Percentiles rank a stretch among this genome's conserved stretches.
phyloP scores from a whole-genome alignment of 2,113 vertebrate species.

The Hippocampus mohnikei region DNA sequence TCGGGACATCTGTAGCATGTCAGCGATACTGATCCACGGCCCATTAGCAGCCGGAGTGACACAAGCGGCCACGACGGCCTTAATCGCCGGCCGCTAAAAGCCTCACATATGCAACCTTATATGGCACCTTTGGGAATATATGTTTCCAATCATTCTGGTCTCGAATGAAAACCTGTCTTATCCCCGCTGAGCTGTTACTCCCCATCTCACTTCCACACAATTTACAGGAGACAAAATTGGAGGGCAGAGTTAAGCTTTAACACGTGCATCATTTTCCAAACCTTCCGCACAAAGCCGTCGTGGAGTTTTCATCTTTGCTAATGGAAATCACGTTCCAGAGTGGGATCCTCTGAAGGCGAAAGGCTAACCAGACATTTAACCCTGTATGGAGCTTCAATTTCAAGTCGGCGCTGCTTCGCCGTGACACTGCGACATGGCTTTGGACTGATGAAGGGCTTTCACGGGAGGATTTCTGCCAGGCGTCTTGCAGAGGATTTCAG shows the following conservation, averaged over 20 bases:
- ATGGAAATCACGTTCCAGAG: constrained; percentile 62
- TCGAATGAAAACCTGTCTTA: constrained; percentile 53
- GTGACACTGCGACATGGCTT: constrained; percentile 51
- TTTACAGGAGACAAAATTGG: constrained; percentile 53
- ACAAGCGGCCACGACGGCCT: constrained; percentile 15
- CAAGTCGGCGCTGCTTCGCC: constrained; percentile 48
- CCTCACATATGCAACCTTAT: constrained; percentile 52
- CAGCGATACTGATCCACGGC: constrained; percentile 48
- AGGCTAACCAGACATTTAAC: constrained; percentile 65
- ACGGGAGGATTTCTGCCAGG: constrained; percentile 15
- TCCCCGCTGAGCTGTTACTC: constrained; percentile 24
- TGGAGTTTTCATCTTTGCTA: constrained; percentile 59
- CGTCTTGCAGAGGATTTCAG: constrained; percentile 9
- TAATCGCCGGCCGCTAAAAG: constrained; percentile 54
- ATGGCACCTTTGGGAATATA: constrained; percentile 46
- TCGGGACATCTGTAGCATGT: constrained; percentile 61
- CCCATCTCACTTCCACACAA: constrained; percentile 37
- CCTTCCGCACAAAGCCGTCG: constrained; percentile 28
- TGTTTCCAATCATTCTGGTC: constrained; percentile 47
- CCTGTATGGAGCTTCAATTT: constrained; percentile 60
- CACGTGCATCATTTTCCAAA: constrained; percentile 38
- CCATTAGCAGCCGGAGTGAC: constrained; percentile 55
- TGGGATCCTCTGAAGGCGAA: constrained; percentile 57
- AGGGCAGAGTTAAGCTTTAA: constrained; percentile 30
- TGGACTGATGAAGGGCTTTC: constrained; percentile 27